Evolutionary conservation across 2,888 invertebrate species (phyloP), one percentile per base, ranked within the genome.

Genomic region (Saturnia pavonia): DNA sequence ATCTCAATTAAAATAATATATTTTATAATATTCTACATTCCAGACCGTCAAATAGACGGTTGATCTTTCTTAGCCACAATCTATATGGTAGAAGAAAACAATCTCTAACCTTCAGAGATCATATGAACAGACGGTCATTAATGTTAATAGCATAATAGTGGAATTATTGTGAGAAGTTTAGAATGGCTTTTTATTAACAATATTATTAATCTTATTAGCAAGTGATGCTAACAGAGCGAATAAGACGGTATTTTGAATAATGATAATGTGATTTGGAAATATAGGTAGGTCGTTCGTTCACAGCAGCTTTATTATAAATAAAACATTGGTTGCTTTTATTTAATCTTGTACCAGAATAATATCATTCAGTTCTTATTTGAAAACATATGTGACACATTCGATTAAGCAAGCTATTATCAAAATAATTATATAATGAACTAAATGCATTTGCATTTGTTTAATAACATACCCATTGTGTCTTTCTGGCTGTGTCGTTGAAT

Each of bases 321-420:
- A 19, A 19, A 51, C 9, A 57, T 57, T 2, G 19, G 2, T 48
- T 48, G 22, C 54, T 1, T 22, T 9, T 22, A 54, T 54, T 54
- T 54, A 54, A 22, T 19, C 14, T 19, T 2, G 51, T 19, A 51
- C 11, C 25, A 4, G 8, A 57, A 57, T 25, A 25, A 12, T 3
- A 57, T 57, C 25, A 14, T 27, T 57, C 57, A 57, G 22, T 57
- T 11, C 14, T 43, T 27, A 34, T 68, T 68, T 54, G 22, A 80
- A 74, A 77, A 80, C 77, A 78, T 68, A 14, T 40, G 54, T 48
- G 73, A 75, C 74, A 77, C 77, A 77, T 78, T 78, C 72, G 77
- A 72, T 73, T 77, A 68, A 69, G 69, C 70, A 71, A 65, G n/a
- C 67, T 79, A 77, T 76, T 77, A 76, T 77, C 72, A 71, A 78